A percentile compares a stretch with the other conserved stretches of the same genome.
Conservation (phyloP, 2,888 invertebrate species). For the Diplolepis rosae region DNA sequence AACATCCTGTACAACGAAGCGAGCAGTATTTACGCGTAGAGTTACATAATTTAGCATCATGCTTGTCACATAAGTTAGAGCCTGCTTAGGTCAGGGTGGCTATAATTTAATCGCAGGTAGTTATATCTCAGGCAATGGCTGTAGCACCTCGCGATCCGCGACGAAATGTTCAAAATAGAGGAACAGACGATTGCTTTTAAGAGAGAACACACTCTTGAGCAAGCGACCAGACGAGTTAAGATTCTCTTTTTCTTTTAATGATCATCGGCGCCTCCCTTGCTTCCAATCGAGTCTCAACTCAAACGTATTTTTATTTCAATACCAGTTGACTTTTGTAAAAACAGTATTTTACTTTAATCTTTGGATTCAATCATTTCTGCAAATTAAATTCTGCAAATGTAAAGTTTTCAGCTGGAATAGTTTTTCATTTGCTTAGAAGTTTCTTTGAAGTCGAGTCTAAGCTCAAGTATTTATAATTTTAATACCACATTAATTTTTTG, state of each 20-base stretch:
- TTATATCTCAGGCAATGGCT: slow-evolving; percentile 61
- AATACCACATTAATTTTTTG: no score
- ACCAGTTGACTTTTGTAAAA: no score
- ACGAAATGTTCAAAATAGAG: slow-evolving; percentile 69
- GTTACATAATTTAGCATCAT: slow-evolving; percentile 67
- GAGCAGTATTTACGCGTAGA: slow-evolving; percentile 63
- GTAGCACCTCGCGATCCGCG: slow-evolving; percentile 53
- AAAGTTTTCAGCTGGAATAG: no score
- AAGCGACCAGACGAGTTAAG: slow-evolving; percentile 39
- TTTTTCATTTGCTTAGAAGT: no score
- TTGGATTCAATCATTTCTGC: no score
- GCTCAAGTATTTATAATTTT: no score
- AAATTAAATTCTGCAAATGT: no score
- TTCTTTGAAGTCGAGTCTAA: no score
- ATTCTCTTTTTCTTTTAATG: slow-evolving; percentile 38
- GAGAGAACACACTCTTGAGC: slow-evolving; percentile 49
- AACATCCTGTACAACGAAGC: slow-evolving; percentile 58
- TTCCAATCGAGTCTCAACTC: not conserved
- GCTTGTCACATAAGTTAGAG: slow-evolving; percentile 65
- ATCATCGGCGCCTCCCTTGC: not conserved
- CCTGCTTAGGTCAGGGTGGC: slow-evolving; percentile 58
- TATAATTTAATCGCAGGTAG: slow-evolving; percentile 67
- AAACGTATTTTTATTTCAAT: no score
- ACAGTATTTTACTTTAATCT: no score
- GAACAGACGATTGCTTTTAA: slow-evolving; percentile 72